Conservation (phyloP, 2,888 invertebrate genomes). For the Melanotus villosus region DNA sequence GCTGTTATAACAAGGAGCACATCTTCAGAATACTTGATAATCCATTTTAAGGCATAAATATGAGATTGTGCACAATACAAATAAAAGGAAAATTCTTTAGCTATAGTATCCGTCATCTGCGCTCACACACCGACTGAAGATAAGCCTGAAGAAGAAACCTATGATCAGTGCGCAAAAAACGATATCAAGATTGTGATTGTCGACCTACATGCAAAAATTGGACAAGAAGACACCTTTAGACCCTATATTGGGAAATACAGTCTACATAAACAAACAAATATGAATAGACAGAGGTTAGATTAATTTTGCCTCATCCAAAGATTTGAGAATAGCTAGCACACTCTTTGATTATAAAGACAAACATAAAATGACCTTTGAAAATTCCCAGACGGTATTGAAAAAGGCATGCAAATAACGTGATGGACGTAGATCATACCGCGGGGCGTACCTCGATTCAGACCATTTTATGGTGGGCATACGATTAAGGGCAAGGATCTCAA, state of each 20-base stretch:
- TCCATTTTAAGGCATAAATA: background rate
- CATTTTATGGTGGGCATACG: background rate
- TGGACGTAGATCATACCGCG: background rate
- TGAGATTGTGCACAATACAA: background rate
- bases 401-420: background rate
- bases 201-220: conserved; percentile 9
- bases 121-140: background rate
- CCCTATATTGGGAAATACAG: background rate
- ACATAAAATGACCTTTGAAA: conserved; percentile 2
- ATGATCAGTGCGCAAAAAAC: background rate
- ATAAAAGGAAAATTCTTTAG: conserved; percentile 1
- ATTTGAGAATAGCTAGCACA: background rate
- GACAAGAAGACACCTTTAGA: background rate
- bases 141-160: background rate
- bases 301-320: background rate
- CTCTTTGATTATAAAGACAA: conserved; percentile 4
- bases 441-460: background rate
- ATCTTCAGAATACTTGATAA: background rate
- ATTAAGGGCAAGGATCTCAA: background rate
- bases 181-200: background rate
- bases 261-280: too few species aligned
- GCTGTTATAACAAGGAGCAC: too few species aligned
- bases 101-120: background rate
- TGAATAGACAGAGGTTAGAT: background rate
- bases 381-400: background rate